Percentiles rank a stretch among this genome's conserved stretches.
Conservation (phyloP, 2,113 vertebrate genomes). For the Scortum barcoo region DNA sequence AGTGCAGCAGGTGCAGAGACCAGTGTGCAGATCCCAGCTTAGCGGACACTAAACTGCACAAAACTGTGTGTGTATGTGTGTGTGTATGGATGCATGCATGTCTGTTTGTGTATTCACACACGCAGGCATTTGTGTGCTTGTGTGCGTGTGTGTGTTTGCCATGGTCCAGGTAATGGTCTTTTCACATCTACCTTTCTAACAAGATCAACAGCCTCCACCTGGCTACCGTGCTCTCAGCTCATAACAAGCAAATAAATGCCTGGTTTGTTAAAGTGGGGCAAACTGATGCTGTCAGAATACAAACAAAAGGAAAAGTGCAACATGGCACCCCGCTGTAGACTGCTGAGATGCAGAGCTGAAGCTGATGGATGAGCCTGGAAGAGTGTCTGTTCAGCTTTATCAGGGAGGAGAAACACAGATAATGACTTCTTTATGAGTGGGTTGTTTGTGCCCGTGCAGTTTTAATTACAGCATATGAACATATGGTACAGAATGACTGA, state of each 20-base stretch:
- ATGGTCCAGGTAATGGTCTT: constrained; percentile 78
- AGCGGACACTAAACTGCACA: constrained; percentile 36
- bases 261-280: constrained; percentile 55
- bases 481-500: constrained; percentile 1
- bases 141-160: constrained; percentile 73
- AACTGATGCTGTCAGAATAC: constrained; percentile 42
- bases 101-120: constrained; percentile 52
- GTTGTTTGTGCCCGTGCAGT: background rate
- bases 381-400: constrained; percentile 1
- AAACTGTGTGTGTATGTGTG: constrained; percentile 31
- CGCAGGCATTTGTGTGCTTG: constrained; percentile 44
- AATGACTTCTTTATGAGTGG: constrained; percentile 16
- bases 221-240: constrained; percentile 71
- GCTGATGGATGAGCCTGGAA: constrained; percentile 8
- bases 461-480: constrained; percentile 13
- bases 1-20: constrained; percentile 63
- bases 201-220: constrained; percentile 85
- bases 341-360: background rate
- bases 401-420: background rate
- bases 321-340: background rate
- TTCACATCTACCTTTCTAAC: constrained; percentile 77
- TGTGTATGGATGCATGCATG: constrained; percentile 23
- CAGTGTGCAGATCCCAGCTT: constrained; percentile 29
- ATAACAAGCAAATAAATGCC: constrained; percentile 74
- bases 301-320: constrained; percentile 32